Base-by-base conservation (phyloP, 2,113 vertebrate genomes). In the Rhizomys pruinosus region DNA sequence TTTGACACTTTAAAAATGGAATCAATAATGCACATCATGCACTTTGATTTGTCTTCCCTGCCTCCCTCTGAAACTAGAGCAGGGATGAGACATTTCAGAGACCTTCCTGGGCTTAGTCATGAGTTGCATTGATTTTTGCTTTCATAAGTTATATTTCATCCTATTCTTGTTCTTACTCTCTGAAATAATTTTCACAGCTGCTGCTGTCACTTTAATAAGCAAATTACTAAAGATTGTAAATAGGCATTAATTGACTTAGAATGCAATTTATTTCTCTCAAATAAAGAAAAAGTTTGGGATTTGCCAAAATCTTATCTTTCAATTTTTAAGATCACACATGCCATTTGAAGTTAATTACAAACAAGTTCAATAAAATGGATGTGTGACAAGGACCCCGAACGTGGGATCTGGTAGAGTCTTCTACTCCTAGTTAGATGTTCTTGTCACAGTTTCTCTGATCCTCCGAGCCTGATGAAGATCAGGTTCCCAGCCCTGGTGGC, bases 171-270 rank as follows among this genome's bases (percentile, higher is more conserved):
- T 89, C 34, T 85, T 84, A 89, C 71, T 87, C 52, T 27, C 37
- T 87, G 34, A 95, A 94, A 55, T 84, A 89, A 89, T 96, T 39
- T 92, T 90, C 47, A 72, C 92, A 63, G 47, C 29, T 86, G 61
- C 39, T n/a, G 69, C 55, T 68, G 15, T 12, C 91, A 61, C 94
- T 91, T 94, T 92, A 89, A 71, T n/a, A 87, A 95, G 63, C 77
- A 55, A 71, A 64, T 89, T 42, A 76, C 13, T 55, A 92, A 90
- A 92, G 7, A 23, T 25, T 69, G 34, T 44, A 6, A 29, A 91
- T 78, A 37, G 37, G 32, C 71, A 72, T 89, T 44, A 61, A 57
- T 79, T 55, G 55, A 71, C 66, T 90, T 63, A 90, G 85, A 93
- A 88, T 61, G 1, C 22, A 84, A 93, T 32, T 34, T 19, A 25